Base-by-base conservation (phyloP, 2,113 vertebrate genomes). In the Brachirus orientalis region DNA sequence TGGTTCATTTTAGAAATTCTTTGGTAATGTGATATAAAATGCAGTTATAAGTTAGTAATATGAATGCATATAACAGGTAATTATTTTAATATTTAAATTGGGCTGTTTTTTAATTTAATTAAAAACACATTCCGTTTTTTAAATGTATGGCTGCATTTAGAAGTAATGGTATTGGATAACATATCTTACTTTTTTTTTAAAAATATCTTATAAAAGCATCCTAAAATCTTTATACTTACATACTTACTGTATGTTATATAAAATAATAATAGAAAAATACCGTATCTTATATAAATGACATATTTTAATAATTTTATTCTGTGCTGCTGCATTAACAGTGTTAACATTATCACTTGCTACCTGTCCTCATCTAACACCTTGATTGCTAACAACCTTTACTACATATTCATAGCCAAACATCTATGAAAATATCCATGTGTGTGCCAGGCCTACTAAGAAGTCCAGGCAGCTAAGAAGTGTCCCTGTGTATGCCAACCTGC, bases 401-500 rank as follows among this genome's bases (percentile, higher is more conserved):
- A 17, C 61, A 35, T 40, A 56, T 82, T 58, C 70, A 69, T 88
- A 90, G 83, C 77, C 68, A 11, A 91, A 90, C 87, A 10, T 66
- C 63, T 90, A 92, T 40, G 89, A 82, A 61, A 92, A 91, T 68
- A 19, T 87, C 18, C 33, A 61, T 2, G 10, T 83, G 68, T 82
- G 72, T 73, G 82, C 77, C 67, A 78, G 57, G 77, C 75, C 41
- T 28, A 57, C 64, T 63, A 90, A 88, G 72, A 84, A 53, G 16
- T 69, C 84, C 63, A 80, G 69, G 41, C 71, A 71, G 64, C 77
- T 61, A 8, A 79, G 12, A 44, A 55, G 77, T 7, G 79, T 50
- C 36, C 87, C 91, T 0, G 57, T 93, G 45, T 94, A 94, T 14
- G 83, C 64, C 75, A 94, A 93, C 90, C 43, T 92, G 4, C 83